Evolutionary conservation across 2,888 invertebrate genomes (phyloP), one percentile per base, ranked within the genome.

Genomic region (Diplazon laetatorius): DNA sequence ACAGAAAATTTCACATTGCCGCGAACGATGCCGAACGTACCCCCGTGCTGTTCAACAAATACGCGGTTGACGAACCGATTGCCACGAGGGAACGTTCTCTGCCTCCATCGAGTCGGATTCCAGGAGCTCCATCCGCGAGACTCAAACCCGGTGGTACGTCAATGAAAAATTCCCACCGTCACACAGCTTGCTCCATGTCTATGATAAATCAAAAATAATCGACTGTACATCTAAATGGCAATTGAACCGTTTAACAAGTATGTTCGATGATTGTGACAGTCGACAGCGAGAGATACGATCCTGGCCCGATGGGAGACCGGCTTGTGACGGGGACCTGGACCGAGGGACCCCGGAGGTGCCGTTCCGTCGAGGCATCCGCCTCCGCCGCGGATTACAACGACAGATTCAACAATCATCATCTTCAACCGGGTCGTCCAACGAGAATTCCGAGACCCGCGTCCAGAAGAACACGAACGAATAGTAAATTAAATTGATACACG

Each of bases 41-140:
- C 0, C 94, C 95, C 0, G 94, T 95, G 39, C 92, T 95, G 46
- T 95, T 94, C 87, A 96, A 96, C 89, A 94, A 93, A 82, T 96
- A 95, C 87, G 95, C 95, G 0, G 90, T 95, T 62, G 94, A 94
- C 62, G 85, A 84, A 50, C 80, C 82, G 10, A 52, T 16, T 6
- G 16, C 14, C 8, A 30, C 8, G 9, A n/a, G 55, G 30, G 55
- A 55, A 8, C 30, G 35, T 55, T 55, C 55, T 1, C 35, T 55
- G 2, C 55, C 48, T 20, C 48, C 30, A 14, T 30, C 55, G 14
- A 30, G 25, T 6, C 25, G 30, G 9, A 35, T 55, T n/a, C 55
- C 16, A n/a, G 59, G 35, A 39, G 20, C 37, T 1, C 35, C 10
- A 1, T 55, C 55, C 8, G 8, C 55, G 12, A 14, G n/a, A n/a